Percentiles rank a stretch among this genome's conserved stretches.
These are phyloP conservation scores for Steatocranus sp. DNA, from an alignment of 2,797 vertebrate genomes.

Conservation along the genomic window DNA sequence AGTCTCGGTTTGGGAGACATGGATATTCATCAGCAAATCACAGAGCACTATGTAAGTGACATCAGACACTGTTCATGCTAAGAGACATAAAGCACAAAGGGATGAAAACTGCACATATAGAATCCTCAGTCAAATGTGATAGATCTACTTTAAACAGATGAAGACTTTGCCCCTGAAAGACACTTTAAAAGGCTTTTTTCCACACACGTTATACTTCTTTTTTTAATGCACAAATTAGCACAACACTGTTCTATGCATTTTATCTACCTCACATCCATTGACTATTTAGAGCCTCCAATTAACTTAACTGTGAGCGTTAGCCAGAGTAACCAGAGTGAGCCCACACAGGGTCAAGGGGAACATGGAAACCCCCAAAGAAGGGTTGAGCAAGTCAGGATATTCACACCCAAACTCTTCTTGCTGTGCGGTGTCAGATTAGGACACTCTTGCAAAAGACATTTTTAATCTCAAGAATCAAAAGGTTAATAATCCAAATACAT, in stretches of 20 bases:
- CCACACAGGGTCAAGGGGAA: not conserved
- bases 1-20: conserved; percentile 86
- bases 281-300: not conserved
- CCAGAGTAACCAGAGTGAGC: not conserved
- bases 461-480: not conserved
- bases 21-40: conserved; percentile 87
- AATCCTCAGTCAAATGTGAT: not conserved
- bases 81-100: not conserved
- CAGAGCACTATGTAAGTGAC: conserved; percentile 78
- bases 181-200: not conserved
- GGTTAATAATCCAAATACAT: not conserved
- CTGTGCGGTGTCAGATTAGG: not conserved
- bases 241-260: not conserved
- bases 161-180: not conserved
- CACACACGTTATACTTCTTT: not conserved
- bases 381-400: not conserved
- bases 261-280: not conserved
- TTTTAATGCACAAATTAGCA: not conserved
- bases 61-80: not conserved
- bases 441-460: not conserved
- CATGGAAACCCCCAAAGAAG: not conserved
- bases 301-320: not conserved
- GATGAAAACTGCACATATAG: not conserved
- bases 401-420: not conserved
- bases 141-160: not conserved